Evolutionary conservation across 35 echinoderm and acorn worm species (phyloP).

Genomic region (Antedon bifida): DNA sequence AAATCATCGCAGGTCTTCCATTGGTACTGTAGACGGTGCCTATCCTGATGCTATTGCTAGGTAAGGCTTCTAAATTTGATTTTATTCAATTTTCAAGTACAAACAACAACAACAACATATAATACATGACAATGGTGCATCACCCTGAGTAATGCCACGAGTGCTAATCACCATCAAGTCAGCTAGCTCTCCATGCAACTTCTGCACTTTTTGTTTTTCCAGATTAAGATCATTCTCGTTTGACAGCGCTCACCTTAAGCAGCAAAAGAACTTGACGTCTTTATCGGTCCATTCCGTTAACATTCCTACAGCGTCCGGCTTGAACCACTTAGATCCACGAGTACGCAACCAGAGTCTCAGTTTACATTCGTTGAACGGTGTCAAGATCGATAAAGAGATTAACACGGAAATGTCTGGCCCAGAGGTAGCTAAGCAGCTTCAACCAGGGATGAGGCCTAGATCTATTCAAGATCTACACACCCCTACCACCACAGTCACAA

Average conservation of each 20-base stretch:
- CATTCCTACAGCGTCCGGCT: not conserved
- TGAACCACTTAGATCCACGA: not conserved
- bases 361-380: not conserved
- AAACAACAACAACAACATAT: no score
- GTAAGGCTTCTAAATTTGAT: not conserved
- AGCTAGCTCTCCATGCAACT: no score
- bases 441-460: not conserved
- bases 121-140: no score
- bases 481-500: not conserved
- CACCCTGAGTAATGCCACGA: no score
- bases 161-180: no score
- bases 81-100: no score
- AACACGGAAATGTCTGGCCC: not conserved
- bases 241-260: slow-evolving; percentile 42
- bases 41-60: not conserved
- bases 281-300: not conserved
- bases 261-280: not conserved
- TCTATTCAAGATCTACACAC: not conserved
- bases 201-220: no score
- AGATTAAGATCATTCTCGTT: slow-evolving; percentile 57
- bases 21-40: not conserved
- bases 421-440: not conserved
- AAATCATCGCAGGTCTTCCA: not conserved
- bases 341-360: not conserved
- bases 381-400: not conserved